Conservation (phyloP, 2,888 invertebrate genomes). For the Muschampia plurimacula region DNA sequence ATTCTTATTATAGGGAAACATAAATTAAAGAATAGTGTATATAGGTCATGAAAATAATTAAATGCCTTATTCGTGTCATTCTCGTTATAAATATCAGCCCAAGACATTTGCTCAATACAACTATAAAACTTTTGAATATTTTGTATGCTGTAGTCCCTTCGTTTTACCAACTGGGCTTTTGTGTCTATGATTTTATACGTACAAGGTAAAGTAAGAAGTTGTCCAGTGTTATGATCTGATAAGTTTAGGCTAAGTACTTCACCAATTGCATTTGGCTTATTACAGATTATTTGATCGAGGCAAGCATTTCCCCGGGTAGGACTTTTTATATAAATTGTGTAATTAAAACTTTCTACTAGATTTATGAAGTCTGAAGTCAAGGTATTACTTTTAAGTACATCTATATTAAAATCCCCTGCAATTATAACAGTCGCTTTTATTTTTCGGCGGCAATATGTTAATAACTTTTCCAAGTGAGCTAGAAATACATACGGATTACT, state of each 20-base stretch:
- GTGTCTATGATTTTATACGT: background rate
- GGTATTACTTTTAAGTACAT: conserved; percentile 2
- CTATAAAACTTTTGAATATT: conserved; percentile 11
- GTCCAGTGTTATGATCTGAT: conserved; percentile 15
- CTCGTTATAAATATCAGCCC: conserved; percentile 8
- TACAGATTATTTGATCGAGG: conserved; percentile 5
- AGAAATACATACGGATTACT: conserved; percentile 34
- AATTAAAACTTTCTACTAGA: conserved; percentile 1
- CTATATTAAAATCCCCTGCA: conserved; percentile 1
- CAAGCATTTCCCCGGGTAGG: background rate
- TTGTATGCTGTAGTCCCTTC: background rate
- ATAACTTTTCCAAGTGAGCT: background rate
- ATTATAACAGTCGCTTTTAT: background rate
- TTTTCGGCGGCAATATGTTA: background rate
- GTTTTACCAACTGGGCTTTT: conserved; percentile 2
- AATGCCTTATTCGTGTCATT: conserved; percentile 3
- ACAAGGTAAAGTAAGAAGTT: conserved; percentile 5
- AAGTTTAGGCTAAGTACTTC: conserved; percentile 7
- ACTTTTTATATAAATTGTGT: background rate
- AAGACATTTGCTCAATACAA: conserved; percentile 11
- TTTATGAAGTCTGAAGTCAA: background rate
- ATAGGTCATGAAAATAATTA: background rate
- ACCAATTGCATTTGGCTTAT: background rate
- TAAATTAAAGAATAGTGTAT: background rate
- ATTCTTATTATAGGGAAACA: conserved; percentile 1